phyloP scores from a whole-genome alignment of 2,797 vertebrate species.

The Menidia menidia region DNA sequence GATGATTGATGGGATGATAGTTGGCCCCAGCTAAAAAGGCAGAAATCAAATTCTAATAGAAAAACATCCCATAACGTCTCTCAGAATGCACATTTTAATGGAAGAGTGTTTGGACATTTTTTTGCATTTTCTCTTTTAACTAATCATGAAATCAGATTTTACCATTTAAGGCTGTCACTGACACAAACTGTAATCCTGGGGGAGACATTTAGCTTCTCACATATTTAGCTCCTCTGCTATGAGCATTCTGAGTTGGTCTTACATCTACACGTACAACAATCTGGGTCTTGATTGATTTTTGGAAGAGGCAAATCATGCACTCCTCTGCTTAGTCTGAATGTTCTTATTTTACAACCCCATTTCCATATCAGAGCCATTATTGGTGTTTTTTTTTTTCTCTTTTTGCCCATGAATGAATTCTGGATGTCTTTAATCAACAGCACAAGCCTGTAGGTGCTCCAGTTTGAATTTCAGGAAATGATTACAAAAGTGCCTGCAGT shows the following conservation, averaged over 20 bases:
- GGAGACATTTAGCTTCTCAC: background rate
- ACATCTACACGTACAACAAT: constrained; percentile 1
- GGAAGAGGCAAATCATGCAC: constrained; percentile 9
- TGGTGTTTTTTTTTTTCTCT: constrained; percentile 47
- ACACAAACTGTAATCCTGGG: constrained; percentile 1
- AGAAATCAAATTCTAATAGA: constrained; percentile 14
- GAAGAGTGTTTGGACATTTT: background rate
- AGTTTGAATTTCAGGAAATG: constrained; percentile 38
- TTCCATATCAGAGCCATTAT: constrained; percentile 41
- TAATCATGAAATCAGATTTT: constrained; percentile 2
- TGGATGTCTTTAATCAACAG: constrained; percentile 51
- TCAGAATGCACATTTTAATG: constrained; percentile 9
- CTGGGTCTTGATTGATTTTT: constrained; percentile 20
- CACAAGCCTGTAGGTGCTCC: constrained; percentile 47
- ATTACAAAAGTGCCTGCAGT: constrained; percentile 34
- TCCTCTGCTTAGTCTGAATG: background rate
- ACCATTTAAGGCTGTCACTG: constrained; percentile 26
- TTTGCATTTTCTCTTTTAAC: background rate
- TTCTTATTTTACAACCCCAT: constrained; percentile 37
- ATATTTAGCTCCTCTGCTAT: constrained; percentile 16
- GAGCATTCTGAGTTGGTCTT: background rate
- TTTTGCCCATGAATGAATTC: constrained; percentile 54
- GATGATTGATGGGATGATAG: constrained; percentile 58
- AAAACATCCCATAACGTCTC: constrained; percentile 1
- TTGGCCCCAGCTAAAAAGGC: constrained; percentile 36